phyloP scores from a whole-genome alignment of 1,140 invertebrate genomes.

The Drosophila kanapiae region DNA sequence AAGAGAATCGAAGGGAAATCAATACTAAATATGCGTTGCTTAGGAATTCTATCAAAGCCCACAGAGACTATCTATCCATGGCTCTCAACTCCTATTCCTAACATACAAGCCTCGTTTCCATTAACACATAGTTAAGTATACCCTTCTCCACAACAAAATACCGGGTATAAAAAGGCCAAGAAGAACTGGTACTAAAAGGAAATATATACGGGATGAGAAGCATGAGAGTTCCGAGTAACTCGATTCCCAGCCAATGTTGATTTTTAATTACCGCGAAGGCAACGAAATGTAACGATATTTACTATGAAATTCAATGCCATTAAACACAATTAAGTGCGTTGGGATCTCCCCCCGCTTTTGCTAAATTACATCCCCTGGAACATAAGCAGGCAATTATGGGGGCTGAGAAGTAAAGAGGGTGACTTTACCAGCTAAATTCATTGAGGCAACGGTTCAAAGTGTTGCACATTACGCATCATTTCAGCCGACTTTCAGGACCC shows the following conservation, averaged over 20 bases:
- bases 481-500: constrained; percentile 32
- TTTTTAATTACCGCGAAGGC: constrained; percentile 54
- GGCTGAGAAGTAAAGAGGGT: neutral
- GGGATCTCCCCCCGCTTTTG: neutral
- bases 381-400: constrained; percentile 64
- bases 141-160: neutral
- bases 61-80: neutral
- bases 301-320: constrained; percentile 77
- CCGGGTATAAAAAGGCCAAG: neutral
- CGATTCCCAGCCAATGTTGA: constrained; percentile 42
- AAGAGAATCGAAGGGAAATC: too few relatives aligned
- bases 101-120: neutral
- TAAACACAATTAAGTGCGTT: constrained; percentile 73
- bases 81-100: neutral
- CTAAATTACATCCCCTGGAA: constrained; percentile 19
- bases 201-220: neutral
- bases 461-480: constrained; percentile 79
- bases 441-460: constrained; percentile 73
- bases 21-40: neutral
- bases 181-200: neutral
- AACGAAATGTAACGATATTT: constrained; percentile 64
- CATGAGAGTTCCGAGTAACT: constrained; percentile 11
- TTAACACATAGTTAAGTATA: neutral
- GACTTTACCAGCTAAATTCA: constrained; percentile 54
- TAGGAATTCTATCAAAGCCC: too few relatives aligned